Percentiles rank a stretch among this genome's conserved stretches.
Evolutionary conservation across 2,797 vertebrate species (phyloP).

Genomic region (Ceyx erithaca): DNA sequence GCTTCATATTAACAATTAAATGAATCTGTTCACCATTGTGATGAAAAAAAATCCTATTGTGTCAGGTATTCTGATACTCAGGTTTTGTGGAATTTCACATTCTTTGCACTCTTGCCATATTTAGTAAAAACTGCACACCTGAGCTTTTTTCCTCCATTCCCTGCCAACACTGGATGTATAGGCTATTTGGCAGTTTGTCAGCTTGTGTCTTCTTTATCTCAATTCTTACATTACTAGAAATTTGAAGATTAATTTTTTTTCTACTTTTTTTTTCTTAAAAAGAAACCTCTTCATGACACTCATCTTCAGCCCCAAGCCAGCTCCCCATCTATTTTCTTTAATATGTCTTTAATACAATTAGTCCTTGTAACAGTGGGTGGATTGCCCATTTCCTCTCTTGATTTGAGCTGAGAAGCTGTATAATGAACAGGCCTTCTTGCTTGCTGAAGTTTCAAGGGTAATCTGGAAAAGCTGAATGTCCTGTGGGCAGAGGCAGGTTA

Average conservation of each 20-base stretch:
- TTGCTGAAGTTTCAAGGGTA: not conserved
- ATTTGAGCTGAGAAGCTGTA: not conserved
- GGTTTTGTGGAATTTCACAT: not conserved
- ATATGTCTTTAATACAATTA: not conserved
- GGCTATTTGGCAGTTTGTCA: not conserved
- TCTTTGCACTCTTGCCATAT: not conserved
- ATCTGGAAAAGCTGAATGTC: not conserved
- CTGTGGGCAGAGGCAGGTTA: not conserved
- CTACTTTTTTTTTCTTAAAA: not conserved
- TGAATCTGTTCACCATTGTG: not conserved
- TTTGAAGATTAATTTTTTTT: not conserved
- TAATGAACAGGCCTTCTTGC: not conserved
- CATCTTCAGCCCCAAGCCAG: not conserved
- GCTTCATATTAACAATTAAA: not conserved
- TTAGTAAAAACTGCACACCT: not conserved
- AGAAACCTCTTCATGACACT: not conserved
- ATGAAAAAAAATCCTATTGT: not conserved
- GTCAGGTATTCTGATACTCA: not conserved
- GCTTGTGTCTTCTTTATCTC: not conserved
- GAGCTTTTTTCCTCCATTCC: rapidly evolving
- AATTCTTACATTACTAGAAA: not conserved
- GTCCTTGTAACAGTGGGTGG: not conserved
- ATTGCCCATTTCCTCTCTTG: not conserved
- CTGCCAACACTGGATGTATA: not conserved
- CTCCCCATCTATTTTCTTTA: not conserved